phyloP scores from a whole-genome alignment of 2,797 vertebrate genomes.

The Chelonia mydas region DNA sequence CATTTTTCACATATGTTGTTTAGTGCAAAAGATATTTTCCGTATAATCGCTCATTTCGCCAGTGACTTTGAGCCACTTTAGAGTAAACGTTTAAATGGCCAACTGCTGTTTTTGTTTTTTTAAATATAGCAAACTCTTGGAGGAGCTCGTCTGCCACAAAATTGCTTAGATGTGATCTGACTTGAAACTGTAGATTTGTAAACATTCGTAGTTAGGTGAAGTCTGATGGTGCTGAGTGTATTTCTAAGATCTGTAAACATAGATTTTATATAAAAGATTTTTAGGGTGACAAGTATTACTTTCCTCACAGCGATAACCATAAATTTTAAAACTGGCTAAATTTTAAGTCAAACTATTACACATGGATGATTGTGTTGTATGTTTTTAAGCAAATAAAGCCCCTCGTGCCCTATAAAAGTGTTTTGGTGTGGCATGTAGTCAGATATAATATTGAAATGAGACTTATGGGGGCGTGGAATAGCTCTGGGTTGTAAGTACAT shows the following conservation, averaged over 20 bases:
- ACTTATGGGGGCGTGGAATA: not conserved
- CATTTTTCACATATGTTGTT: not conserved
- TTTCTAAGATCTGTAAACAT: not conserved
- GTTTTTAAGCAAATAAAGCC: not conserved
- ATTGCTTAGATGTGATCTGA: rapidly evolving
- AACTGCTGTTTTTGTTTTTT: not conserved
- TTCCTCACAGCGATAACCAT: not conserved
- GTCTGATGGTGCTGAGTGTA: not conserved
- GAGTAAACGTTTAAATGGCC: not conserved
- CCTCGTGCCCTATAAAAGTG: not conserved
- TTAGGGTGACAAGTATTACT: not conserved
- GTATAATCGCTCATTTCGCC: not conserved
- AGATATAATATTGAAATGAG: not conserved
- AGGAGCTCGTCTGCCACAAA: not conserved
- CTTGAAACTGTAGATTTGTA: not conserved
- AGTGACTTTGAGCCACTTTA: not conserved
- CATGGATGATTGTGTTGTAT: not conserved
- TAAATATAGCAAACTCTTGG: not conserved
- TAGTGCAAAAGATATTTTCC: not conserved
- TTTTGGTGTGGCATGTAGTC: not conserved
- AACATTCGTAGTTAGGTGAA: not conserved
- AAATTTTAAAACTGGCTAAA: no score
- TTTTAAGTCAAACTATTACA: rapidly evolving
- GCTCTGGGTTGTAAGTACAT: not conserved
- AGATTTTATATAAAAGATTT: not conserved